Evolutionary conservation across 2,888 invertebrate genomes (phyloP).

Genomic region (Aphrophora alni): DNA sequence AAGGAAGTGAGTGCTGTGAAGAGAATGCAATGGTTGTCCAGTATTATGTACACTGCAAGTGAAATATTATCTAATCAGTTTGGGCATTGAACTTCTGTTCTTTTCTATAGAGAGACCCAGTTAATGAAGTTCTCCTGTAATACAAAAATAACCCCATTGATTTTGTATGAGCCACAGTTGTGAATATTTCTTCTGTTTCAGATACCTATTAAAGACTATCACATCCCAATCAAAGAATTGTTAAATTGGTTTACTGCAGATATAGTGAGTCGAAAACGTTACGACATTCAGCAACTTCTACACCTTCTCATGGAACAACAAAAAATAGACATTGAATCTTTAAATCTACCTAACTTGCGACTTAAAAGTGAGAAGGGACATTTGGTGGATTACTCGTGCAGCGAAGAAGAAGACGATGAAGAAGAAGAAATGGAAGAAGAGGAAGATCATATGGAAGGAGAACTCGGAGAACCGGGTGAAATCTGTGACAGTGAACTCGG

Average conservation of each 20-base stretch:
- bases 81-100: too few relatives aligned
- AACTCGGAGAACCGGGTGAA: constrained; percentile 22
- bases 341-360: constrained; percentile 61
- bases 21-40: too few relatives aligned
- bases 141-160: too few relatives aligned
- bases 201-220: constrained; percentile 83
- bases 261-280: constrained; percentile 82
- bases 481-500: constrained; percentile 12
- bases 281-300: constrained; percentile 82
- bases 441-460: constrained; percentile 28
- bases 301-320: constrained; percentile 75
- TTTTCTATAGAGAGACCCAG: too few relatives aligned
- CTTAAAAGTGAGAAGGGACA: neutral
- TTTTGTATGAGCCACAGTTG: too few relatives aligned
- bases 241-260: constrained; percentile 88
- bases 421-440: neutral
- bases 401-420: constrained; percentile 15
- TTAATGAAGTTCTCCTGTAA: too few relatives aligned
- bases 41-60: too few relatives aligned
- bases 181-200: too few relatives aligned
- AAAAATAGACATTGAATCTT: constrained; percentile 67
- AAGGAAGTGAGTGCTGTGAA: too few relatives aligned
- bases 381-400: neutral
- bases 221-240: constrained; percentile 81
- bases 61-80: too few relatives aligned